Evolutionary conservation across 2,888 invertebrate species (phyloP), one percentile per base, ranked within the genome.

Genomic region (Theretra japonica): DNA sequence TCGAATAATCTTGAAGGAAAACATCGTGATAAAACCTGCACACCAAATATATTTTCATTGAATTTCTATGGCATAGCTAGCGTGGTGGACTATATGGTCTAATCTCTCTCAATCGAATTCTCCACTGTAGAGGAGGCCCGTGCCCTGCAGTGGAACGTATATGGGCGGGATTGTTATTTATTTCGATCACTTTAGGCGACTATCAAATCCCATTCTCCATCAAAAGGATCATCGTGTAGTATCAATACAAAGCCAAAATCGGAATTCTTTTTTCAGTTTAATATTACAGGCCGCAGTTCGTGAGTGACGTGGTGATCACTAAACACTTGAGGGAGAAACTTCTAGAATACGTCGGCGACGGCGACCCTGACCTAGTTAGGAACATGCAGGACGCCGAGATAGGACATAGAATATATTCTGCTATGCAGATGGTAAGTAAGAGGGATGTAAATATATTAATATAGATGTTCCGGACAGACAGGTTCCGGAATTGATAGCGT

Each of bases 341-440:
- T 4, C 75, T 92, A 50, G 88, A 88, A 62, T 94, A 94, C 74
- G 90, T 94, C 0, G 87, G 89, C 11, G 88, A 91, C 25, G 90
- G 91, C 0, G 83, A 94, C 70, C 73, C 78, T 0, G 88, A 86
- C 5, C 76, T 84, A 4, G 91, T 87, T 4, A 83, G 86, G 68
- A 85, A 90, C 30, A 94, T 94, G 86, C 92, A 95, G 76, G 96
- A 97, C 75, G 96, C 96, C 1, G 97, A 98, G 87, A 96, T 97
- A 57, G 97, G 97, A 0, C 97, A 97, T 82, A 93, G 97, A 74
- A 97, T 98, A 77, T 95, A 96, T 70, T 95, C 96, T 4, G 97
- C 97, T 30, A 95, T 96, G 82, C 95, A 96, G 82, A 95, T 95
- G 94, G 96, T 96, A 85, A 77, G 71, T 70, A 58, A 28, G 11